phyloP scores from a whole-genome alignment of 2,113 vertebrate genomes.

The Gavialis gangeticus region DNA sequence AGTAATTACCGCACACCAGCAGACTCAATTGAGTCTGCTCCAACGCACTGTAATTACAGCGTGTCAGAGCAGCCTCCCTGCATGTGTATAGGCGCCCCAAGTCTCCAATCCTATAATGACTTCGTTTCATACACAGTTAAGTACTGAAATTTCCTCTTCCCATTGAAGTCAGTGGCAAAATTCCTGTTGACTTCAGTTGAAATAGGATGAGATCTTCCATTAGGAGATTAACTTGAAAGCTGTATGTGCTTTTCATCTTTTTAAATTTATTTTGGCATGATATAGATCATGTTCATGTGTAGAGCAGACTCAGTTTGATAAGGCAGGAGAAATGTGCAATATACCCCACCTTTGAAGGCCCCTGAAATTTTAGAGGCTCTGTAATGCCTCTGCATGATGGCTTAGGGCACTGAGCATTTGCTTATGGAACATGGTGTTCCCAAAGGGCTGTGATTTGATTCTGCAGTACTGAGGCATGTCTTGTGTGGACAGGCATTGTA shows the following conservation, averaged over 20 bases:
- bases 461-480: neutral
- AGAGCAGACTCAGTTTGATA: neutral
- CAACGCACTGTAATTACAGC: neutral
- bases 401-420: neutral
- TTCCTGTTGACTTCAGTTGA: neutral
- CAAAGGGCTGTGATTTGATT: neutral
- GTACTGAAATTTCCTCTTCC: neutral
- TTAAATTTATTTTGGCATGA: neutral
- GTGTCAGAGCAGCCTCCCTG: too few relatives aligned
- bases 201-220: neutral
- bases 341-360: neutral
- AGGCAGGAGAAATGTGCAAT: rapidly evolving
- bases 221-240: neutral
- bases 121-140: neutral
- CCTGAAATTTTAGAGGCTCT: rapidly evolving
- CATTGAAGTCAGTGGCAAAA: neutral
- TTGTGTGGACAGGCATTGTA: rapidly evolving
- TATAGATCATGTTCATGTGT: neutral
- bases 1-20: too few relatives aligned
- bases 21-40: too few relatives aligned
- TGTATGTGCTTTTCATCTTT: neutral
- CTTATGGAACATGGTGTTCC: neutral
- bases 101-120: neutral
- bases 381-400: neutral
- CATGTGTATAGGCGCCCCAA: neutral